A percentile compares a stretch with the other conserved stretches of the same genome.
Evolutionary conservation across 2,888 invertebrate species (phyloP).

Genomic region (Rhagophthalmus giganteus): DNA sequence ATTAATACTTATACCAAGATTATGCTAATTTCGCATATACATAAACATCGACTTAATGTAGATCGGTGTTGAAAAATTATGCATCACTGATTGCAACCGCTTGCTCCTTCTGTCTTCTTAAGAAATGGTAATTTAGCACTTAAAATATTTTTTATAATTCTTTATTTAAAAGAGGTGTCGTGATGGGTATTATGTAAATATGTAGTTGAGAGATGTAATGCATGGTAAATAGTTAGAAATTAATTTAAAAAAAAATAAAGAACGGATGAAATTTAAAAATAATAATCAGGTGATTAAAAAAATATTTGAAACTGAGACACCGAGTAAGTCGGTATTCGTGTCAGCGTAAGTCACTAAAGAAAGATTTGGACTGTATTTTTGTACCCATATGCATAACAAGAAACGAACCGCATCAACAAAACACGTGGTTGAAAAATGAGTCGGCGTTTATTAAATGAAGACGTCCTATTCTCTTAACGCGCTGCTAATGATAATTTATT

Average conservation of each 20-base stretch:
- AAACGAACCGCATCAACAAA: conserved; percentile 34
- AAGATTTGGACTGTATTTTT: conserved; percentile 5
- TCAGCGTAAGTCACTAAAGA: too few relatives aligned
- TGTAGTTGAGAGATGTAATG: too few relatives aligned
- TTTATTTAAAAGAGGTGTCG: too few relatives aligned
- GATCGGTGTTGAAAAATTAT: conserved; percentile 45
- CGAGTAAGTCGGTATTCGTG: too few relatives aligned
- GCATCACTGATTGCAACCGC: conserved; percentile 42
- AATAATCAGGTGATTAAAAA: too few relatives aligned
- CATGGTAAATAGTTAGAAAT: too few relatives aligned
- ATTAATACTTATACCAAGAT: conserved; percentile 50
- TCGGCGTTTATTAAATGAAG: conserved; percentile 51
- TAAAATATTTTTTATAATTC: conserved; percentile 2
- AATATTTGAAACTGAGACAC: too few relatives aligned
- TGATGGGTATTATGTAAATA: too few relatives aligned
- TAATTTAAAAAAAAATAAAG: too few relatives aligned
- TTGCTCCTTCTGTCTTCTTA: conserved; percentile 33
- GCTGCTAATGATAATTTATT: conserved; percentile 52
- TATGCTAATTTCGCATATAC: conserved; percentile 54
- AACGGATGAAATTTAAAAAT: too few relatives aligned
- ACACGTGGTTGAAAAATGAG: conserved; percentile 50
- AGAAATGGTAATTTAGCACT: conserved; percentile 15
- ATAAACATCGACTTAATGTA: conserved; percentile 54
- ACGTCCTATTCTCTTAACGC: conserved; percentile 52
- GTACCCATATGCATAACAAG: conserved; percentile 16